phyloP scores from a whole-genome alignment of 2,888 invertebrate genomes.

The Eupithecia subumbrata region DNA sequence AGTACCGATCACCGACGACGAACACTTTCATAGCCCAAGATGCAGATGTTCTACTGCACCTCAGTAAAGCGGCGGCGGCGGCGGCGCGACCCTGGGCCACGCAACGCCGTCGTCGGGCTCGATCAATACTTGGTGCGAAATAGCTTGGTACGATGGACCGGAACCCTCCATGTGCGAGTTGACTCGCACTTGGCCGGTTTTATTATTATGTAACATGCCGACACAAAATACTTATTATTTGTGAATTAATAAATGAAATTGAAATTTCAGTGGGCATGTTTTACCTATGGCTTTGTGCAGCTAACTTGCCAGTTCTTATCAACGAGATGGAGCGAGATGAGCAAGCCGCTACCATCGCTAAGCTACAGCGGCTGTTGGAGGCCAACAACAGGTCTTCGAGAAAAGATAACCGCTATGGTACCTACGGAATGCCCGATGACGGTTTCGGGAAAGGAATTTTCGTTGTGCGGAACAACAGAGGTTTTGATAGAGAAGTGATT shows the following conservation, averaged over 20 bases:
- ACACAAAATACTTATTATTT: not conserved
- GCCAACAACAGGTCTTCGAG: constrained; percentile 43
- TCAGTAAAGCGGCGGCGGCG: too few relatives aligned
- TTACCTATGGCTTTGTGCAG: constrained; percentile 75
- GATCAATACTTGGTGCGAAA: too few relatives aligned
- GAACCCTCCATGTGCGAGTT: too few relatives aligned
- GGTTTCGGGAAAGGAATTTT: constrained; percentile 41
- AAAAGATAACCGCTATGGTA: constrained; percentile 23
- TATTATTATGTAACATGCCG: not conserved
- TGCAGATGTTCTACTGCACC: too few relatives aligned
- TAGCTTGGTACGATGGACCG: too few relatives aligned
- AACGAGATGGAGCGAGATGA: constrained; percentile 74
- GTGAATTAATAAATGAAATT: not conserved
- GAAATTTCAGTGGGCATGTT: constrained; percentile 72
- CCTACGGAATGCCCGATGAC: constrained; percentile 25
- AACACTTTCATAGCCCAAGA: too few relatives aligned
- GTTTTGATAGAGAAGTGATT: constrained; percentile 22
- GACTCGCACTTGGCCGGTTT: too few relatives aligned
- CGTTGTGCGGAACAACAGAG: constrained; percentile 36
- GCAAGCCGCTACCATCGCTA: constrained; percentile 66
- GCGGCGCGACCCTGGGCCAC: too few relatives aligned
- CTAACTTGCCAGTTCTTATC: constrained; percentile 71
- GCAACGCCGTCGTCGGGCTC: too few relatives aligned
- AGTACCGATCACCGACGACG: too few relatives aligned
- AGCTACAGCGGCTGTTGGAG: constrained; percentile 62